Conservation (phyloP, 2,797 vertebrate species). For the Anniella stebbinsi region DNA sequence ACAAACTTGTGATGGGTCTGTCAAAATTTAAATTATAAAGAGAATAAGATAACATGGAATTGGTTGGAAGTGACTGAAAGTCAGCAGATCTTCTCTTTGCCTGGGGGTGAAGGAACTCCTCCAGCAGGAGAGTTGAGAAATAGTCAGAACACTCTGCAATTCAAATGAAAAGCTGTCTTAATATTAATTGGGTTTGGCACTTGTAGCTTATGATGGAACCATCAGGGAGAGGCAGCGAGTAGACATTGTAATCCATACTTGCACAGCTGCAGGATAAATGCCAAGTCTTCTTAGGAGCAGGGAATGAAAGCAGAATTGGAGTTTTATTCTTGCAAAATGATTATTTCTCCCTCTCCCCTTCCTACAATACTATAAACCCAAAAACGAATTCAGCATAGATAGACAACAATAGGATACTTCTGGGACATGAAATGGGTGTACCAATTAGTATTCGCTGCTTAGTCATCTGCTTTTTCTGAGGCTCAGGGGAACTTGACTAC, state of each 20-base stretch:
- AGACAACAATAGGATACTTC: constrained; percentile 6
- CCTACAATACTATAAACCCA: neutral
- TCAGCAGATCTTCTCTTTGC: constrained; percentile 47
- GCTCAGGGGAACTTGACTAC: neutral
- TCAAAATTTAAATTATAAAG: constrained; percentile 37
- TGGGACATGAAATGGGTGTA: neutral
- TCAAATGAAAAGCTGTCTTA: constrained; percentile 12
- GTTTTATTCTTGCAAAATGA: constrained; percentile 20
- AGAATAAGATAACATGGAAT: constrained; percentile 51
- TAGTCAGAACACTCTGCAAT: constrained; percentile 34
- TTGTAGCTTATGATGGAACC: constrained; percentile 12
- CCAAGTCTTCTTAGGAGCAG: constrained; percentile 33
- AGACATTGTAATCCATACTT: constrained; percentile 25
- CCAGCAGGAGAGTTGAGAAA: constrained; percentile 38
- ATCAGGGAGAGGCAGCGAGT: neutral
- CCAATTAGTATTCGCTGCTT: neutral
- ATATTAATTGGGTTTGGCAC: constrained; percentile 1
- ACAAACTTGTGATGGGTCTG: constrained; percentile 50
- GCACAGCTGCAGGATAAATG: neutral
- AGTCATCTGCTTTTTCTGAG: neutral
- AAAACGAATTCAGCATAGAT: constrained; percentile 14
- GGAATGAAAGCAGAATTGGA: constrained; percentile 14
- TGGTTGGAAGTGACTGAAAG: constrained; percentile 56
- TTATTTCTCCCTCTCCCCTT: constrained; percentile 15
- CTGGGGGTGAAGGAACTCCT: constrained; percentile 57